A percentile compares a stretch with the other conserved stretches of the same genome.
These are phyloP conservation scores for Chloroceryle aenea DNA, from an alignment of 2,113 vertebrate genomes.

Conservation along the genomic window DNA sequence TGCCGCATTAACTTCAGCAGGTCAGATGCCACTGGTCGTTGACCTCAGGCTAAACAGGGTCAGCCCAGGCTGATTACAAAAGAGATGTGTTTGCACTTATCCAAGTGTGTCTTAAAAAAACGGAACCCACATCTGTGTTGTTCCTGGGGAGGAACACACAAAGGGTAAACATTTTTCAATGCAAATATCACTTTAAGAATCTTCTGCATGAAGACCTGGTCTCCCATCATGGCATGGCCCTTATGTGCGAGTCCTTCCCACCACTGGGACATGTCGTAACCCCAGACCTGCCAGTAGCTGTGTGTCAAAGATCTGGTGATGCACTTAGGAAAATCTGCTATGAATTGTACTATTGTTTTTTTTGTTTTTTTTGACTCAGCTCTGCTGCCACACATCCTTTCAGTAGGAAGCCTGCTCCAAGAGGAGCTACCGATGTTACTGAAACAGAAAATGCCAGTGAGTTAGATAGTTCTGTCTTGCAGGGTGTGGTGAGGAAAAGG, in stretches of 20 bases:
- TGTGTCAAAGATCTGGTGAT: neutral
- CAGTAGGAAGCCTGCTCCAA: neutral
- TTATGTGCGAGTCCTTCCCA: rapidly evolving
- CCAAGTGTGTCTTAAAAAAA: slow-evolving; percentile 43
- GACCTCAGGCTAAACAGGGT: slow-evolving; percentile 77
- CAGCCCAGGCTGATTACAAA: slow-evolving; percentile 44
- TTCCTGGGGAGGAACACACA: neutral
- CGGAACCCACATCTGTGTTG: neutral
- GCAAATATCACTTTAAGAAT: neutral
- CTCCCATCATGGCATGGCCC: rapidly evolving
- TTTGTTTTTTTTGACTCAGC: too few species aligned
- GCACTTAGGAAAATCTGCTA: neutral
- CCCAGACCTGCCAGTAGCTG: neutral
- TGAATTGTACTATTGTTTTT: neutral
- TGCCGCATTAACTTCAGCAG: slow-evolving; percentile 81
- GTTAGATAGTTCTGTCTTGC: neutral
- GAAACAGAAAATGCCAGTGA: neutral
- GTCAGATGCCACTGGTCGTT: slow-evolving; percentile 80
- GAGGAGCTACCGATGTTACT: neutral
- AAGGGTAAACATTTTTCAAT: slow-evolving; percentile 36
- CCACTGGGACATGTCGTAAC: rapidly evolving
- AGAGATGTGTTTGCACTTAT: slow-evolving; percentile 52
- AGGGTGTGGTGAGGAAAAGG: rapidly evolving
- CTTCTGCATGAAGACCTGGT: neutral
- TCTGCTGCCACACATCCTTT: rapidly evolving